These are phyloP conservation scores for Podiceps cristatus DNA, from an alignment of 2,113 vertebrate species.

Conservation along the genomic window DNA sequence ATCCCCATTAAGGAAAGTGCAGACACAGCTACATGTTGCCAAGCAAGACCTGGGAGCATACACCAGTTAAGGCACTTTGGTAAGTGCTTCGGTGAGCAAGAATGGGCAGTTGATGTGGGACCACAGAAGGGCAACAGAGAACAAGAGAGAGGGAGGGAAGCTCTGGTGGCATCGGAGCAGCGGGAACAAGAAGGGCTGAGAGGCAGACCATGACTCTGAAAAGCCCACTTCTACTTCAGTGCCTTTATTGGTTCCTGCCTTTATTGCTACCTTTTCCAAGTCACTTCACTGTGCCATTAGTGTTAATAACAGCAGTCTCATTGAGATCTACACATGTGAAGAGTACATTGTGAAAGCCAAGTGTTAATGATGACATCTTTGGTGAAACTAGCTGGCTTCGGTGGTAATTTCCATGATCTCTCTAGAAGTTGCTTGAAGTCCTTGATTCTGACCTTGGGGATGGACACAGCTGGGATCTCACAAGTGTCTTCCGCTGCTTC, in stretches of 20 bases:
- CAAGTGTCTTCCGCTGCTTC: not conserved
- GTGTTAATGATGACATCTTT: not conserved
- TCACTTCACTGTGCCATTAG: not conserved
- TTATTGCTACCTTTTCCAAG: not conserved
- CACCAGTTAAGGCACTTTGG: not conserved
- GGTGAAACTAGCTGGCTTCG: not conserved
- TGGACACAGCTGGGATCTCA: not conserved
- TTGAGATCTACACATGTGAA: not conserved
- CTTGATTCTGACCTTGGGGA: not conserved
- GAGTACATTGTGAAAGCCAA: not conserved
- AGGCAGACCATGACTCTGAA: not conserved
- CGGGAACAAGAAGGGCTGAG: not conserved
- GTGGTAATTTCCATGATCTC: not conserved
- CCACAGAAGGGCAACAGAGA: not conserved
- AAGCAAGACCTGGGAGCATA: rapidly evolving
- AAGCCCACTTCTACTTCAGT: not conserved
- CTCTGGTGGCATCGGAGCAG: not conserved
- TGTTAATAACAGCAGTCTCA: not conserved
- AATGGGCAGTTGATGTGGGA: not conserved
- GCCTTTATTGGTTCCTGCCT: not conserved
- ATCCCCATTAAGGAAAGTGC: constrained; percentile 23
- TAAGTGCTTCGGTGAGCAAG: not conserved
- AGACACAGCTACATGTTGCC: not conserved
- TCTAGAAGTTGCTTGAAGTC: not conserved
- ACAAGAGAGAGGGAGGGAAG: not conserved